Evolutionary conservation across 2,888 invertebrate species (phyloP).

Genomic region (Drosophila ezoana): DNA sequence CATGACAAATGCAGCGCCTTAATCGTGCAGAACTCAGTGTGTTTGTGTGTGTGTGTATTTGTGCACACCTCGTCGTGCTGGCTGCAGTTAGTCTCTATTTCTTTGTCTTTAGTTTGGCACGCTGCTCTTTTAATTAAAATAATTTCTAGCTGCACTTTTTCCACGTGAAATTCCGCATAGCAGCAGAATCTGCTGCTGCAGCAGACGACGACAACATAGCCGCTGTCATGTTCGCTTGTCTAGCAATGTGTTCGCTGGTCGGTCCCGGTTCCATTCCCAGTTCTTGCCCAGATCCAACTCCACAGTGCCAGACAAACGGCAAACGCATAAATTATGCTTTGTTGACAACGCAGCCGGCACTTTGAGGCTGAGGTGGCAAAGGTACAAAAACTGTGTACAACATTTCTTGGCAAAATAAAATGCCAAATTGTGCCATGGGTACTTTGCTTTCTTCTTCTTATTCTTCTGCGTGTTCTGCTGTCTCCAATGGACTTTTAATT

Average conservation of each 20-base stretch:
- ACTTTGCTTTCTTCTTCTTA: not conserved
- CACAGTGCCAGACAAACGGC: constrained; percentile 47
- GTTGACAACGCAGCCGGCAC: constrained; percentile 56
- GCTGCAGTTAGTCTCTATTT: constrained; percentile 9
- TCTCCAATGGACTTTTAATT: constrained; percentile 69
- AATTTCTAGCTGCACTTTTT: constrained; percentile 71
- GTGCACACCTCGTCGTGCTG: constrained; percentile 51
- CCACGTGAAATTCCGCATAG: constrained; percentile 73
- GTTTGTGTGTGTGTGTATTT: constrained; percentile 2
- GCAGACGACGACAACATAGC: constrained; percentile 55
- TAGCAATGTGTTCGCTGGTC: constrained; percentile 64
- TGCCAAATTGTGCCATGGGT: constrained; percentile 16
- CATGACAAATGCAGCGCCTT: constrained; percentile 74
- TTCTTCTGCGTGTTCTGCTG: constrained; percentile 11
- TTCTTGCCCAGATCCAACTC: constrained; percentile 25
- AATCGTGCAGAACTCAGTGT: constrained; percentile 60
- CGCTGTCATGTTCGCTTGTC: constrained; percentile 77
- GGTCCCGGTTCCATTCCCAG: constrained; percentile 12
- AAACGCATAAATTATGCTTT: constrained; percentile 76
- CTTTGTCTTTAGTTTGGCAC: constrained; percentile 15
- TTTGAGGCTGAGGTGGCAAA: constrained; percentile 65
- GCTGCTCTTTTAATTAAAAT: constrained; percentile 70
- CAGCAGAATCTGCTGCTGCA: constrained; percentile 10
- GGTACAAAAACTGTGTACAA: constrained; percentile 51
- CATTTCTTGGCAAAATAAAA: constrained; percentile 66